These are phyloP conservation scores for Strix occidentalis DNA, from an alignment of 2,797 vertebrate genomes.

Conservation along the genomic window DNA sequence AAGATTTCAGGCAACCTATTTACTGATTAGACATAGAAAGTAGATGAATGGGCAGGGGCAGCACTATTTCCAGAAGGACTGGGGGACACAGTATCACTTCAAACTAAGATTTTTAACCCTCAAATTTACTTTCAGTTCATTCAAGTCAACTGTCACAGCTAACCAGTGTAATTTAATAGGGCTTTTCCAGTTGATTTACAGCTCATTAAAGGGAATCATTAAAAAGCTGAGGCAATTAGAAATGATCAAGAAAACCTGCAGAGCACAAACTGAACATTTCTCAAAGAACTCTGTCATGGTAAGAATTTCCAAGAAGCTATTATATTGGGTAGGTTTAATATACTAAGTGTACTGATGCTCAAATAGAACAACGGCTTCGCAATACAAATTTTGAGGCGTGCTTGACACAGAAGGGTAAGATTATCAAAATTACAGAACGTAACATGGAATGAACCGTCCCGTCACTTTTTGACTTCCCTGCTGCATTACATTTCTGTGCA, in stretches of 20 bases:
- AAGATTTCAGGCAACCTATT: background rate
- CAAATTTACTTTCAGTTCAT: background rate
- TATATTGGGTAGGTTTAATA: background rate
- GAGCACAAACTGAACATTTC: background rate
- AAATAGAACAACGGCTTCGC: background rate
- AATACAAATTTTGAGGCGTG: background rate
- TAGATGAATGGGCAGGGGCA: background rate
- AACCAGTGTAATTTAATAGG: background rate
- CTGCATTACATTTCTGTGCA: background rate
- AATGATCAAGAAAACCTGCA: background rate
- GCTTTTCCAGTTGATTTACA: background rate
- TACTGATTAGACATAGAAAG: background rate
- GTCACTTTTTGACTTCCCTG: background rate
- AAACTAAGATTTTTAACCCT: background rate
- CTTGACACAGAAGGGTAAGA: background rate
- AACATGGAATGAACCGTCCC: fast-evolving
- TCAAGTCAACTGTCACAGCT: background rate
- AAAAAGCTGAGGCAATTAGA: background rate
- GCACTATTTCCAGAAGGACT: background rate
- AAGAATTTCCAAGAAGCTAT: background rate
- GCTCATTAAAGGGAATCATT: background rate
- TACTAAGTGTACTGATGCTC: background rate
- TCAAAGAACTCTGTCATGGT: fast-evolving
- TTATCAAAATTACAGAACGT: background rate
- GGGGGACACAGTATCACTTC: background rate